Base-by-base conservation (phyloP, 2,797 vertebrate species). In the Carcharodon carcharias region DNA sequence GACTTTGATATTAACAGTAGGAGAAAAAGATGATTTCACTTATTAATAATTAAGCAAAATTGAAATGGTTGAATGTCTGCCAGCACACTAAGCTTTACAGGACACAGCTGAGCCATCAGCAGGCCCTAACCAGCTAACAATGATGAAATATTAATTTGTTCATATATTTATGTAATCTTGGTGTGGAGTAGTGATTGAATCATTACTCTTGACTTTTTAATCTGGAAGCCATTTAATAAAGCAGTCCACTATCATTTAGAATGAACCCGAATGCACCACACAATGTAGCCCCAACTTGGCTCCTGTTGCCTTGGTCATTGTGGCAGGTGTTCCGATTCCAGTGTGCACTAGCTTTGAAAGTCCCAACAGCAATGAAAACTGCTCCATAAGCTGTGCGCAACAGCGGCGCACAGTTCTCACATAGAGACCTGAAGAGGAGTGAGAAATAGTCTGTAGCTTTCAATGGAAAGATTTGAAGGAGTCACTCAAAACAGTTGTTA, bases 61-160 rank as follows among this genome's bases (percentile, higher is more conserved):
- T 28, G 91, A 93, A 93, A 67, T 45, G 63, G 61, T 45, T 7
- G 21, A 12, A 93, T 12, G 61, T 21, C n/a, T 65, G 21, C 0
- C 63, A 93, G 61, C 9, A 91, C 31, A n/a, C 35, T 23, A n/a
- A 31, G 56, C 28, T 92, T 40, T 92, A 63, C 21, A 14, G 1
- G 8, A 8, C n/a, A 45, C 61, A 40, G 61, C 61, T 65, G 91
- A 40, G 16, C 35, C n/a, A 40, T 40, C 91, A 65, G 18, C 18
- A 26, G 63, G 61, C 8, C 58, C 61, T 40, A 93, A 65, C 35
- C 12, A 65, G 91, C 18, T 93, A 65, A 12, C 21, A 3, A n/a
- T 16, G 3, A 93, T 93, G 61, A 93, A 93, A 67, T 93, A 93
- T 93, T 93, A 11, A 93, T 93, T 92, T 93, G 63, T 21, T 93